Evolutionary conservation across 2,797 vertebrate species (phyloP).

Genomic region (Scyliorhinus canicula): DNA sequence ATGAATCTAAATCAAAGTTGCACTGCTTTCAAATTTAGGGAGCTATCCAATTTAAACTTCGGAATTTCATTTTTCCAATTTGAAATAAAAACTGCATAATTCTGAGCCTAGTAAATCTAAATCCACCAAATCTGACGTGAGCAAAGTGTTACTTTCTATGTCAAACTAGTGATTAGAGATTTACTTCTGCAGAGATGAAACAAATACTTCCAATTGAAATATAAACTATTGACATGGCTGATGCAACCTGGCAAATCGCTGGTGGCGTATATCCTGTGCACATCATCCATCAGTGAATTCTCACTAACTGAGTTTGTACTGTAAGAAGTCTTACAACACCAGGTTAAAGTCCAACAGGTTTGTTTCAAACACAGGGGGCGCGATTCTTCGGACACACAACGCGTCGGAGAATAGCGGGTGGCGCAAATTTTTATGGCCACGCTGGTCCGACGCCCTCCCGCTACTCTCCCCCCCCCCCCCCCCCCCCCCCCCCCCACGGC

Average conservation of each 20-base stretch:
- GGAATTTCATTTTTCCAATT: background rate
- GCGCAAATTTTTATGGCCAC: too few species aligned
- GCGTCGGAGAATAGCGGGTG: too few species aligned
- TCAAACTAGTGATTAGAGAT: background rate
- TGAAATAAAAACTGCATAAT: background rate
- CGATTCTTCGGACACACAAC: too few species aligned
- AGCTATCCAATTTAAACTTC: background rate
- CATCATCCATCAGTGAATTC: background rate
- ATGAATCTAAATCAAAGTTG: background rate
- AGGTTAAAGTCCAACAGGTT: too few species aligned
- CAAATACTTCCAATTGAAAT: background rate
- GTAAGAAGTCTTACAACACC: too few species aligned
- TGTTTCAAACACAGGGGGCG: too few species aligned
- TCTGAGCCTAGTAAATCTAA: background rate
- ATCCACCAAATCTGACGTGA: background rate
- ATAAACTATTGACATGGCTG: background rate
- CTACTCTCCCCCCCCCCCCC: too few species aligned
- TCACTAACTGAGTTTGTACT: background rate
- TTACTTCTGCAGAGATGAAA: background rate
- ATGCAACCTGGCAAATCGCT: background rate
- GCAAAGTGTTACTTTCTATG: background rate
- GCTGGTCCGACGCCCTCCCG: too few species aligned
- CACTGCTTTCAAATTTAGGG: background rate
- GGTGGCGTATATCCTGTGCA: background rate
- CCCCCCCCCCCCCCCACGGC: too few species aligned